These are phyloP conservation scores for Pseudomugil tenellus DNA, from an alignment of 2,797 vertebrate genomes.

Conservation along the genomic window DNA sequence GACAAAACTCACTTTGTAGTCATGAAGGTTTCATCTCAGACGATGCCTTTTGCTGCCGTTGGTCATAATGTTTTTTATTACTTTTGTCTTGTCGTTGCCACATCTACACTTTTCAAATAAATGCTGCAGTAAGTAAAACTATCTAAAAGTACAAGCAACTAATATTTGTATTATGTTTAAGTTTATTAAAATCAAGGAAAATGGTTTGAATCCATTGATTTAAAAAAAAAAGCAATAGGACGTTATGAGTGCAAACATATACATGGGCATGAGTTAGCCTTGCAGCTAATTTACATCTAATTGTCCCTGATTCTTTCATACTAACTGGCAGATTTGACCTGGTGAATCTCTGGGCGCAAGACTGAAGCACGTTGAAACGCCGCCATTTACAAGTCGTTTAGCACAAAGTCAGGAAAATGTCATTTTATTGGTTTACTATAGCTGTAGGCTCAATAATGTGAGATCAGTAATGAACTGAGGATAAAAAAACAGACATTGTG, in stretches of 20 bases:
- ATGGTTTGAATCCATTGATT: neutral
- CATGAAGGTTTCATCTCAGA: neutral
- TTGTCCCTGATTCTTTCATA: no score
- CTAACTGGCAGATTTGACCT: neutral
- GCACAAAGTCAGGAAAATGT: neutral
- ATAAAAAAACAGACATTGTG: neutral
- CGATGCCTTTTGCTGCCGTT: neutral
- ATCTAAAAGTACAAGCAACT: neutral
- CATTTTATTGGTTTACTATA: neutral
- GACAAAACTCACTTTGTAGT: neutral
- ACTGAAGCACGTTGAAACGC: neutral
- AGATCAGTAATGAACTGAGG: constrained; percentile 3
- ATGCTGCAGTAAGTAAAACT: neutral
- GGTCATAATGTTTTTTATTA: neutral
- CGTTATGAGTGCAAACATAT: neutral
- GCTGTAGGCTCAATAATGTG: constrained; percentile 11
- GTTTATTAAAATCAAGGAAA: no score
- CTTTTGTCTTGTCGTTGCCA: no score
- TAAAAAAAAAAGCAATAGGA: neutral
- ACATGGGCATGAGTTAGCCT: neutral
- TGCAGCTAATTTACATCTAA: no score
- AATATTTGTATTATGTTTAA: neutral
- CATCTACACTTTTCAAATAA: neutral
- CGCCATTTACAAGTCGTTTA: neutral
- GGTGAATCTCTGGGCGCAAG: neutral